A percentile compares a stretch with the other conserved stretches of the same genome.
Evolutionary conservation across 2,888 invertebrate genomes (phyloP).

Genomic region (Beris chalybata): DNA sequence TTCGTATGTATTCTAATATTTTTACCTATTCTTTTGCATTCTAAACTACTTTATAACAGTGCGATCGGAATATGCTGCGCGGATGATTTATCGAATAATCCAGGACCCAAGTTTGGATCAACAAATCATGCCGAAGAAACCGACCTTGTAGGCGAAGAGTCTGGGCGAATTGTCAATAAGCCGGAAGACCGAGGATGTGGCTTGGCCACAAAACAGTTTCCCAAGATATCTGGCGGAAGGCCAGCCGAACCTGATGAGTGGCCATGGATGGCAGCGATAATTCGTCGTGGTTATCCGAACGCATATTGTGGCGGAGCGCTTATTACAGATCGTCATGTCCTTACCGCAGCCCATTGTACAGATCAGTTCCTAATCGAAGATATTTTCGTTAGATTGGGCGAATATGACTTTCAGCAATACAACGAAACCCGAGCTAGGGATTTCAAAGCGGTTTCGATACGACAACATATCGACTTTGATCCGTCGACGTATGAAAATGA

Average conservation of each 20-base stretch:
- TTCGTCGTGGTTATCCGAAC: constrained; percentile 62
- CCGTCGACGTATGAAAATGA: constrained; percentile 72
- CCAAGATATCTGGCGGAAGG: constrained; percentile 64
- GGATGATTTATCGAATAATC: constrained; percentile 56
- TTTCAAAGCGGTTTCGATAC: constrained; percentile 67
- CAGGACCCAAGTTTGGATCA: constrained; percentile 49
- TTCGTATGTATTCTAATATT: constrained; percentile 56
- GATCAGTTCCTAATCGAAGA: constrained; percentile 63
- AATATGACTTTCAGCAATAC: constrained; percentile 71
- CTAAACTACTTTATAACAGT: constrained; percentile 41
- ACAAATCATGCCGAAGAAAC: constrained; percentile 43
- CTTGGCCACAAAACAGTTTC: constrained; percentile 53
- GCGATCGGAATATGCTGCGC: constrained; percentile 77
- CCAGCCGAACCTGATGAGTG: constrained; percentile 71
- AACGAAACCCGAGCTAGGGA: constrained; percentile 74
- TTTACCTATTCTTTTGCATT: constrained; percentile 4
- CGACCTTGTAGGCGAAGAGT: constrained; percentile 38
- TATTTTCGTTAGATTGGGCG: constrained; percentile 73
- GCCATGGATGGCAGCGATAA: constrained; percentile 83
- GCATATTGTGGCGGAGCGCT: constrained; percentile 80
- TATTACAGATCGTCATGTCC: constrained; percentile 75
- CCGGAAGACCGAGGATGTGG: constrained; percentile 55
- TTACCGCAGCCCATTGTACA: constrained; percentile 59
- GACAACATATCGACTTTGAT: constrained; percentile 70
- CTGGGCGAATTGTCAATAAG: constrained; percentile 46